phyloP scores from a whole-genome alignment of 1,140 invertebrate species.

The Neuroterus valhalla region DNA sequence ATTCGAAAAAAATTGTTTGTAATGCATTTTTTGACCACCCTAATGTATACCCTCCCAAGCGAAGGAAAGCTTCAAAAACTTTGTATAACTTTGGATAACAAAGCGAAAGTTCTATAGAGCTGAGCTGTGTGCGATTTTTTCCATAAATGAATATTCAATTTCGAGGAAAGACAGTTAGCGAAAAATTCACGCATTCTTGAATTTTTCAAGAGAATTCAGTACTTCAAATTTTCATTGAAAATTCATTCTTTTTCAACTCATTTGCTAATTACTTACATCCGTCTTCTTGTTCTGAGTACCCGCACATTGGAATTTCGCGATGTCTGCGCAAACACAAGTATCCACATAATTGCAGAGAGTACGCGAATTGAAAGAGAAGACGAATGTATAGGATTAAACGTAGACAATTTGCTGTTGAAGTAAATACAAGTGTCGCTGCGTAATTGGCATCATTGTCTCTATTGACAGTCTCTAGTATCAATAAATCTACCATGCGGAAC shows the following conservation, averaged over 20 bases:
- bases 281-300: background rate
- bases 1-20: too few species aligned
- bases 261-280: slow-evolving; percentile 2
- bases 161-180: background rate
- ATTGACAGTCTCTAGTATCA: too few species aligned
- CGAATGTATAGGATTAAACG: background rate
- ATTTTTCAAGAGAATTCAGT: slow-evolving; percentile 14
- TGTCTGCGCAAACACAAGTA: background rate
- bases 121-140: too few species aligned
- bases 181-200: background rate
- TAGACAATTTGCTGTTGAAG: slow-evolving; percentile 23
- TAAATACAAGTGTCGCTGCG: background rate
- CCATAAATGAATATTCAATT: too few species aligned
- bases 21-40: too few species aligned
- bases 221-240: background rate
- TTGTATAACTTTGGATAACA: too few species aligned
- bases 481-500: too few species aligned
- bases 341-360: slow-evolving; percentile 3
- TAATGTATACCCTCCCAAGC: too few species aligned
- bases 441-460: slow-evolving; percentile 1
- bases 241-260: background rate
- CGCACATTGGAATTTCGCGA: background rate
- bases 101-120: too few species aligned
- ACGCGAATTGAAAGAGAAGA: background rate
- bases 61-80: too few species aligned